Evolutionary conservation across 2,113 vertebrate species (phyloP).

Genomic region (Heterotilapia buettikoferi): DNA sequence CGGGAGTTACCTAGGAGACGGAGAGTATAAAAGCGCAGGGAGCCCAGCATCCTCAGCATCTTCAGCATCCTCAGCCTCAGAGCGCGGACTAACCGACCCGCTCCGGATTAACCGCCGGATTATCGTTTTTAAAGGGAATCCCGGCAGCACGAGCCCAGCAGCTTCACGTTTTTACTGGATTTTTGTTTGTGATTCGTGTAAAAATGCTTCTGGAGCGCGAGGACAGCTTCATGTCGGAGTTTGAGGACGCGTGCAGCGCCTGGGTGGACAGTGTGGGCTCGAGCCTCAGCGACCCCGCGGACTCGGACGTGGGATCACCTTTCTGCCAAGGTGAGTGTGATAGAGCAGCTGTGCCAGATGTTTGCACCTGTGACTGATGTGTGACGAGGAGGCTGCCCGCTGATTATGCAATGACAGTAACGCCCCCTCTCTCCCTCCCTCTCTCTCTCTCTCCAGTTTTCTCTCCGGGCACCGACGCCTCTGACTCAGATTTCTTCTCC

Average conservation of each 20-base stretch:
- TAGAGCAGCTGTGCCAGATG: not conserved
- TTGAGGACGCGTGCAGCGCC: slow-evolving; percentile 65
- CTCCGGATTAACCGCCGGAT: slow-evolving; percentile 9
- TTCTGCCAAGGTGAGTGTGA: slow-evolving; percentile 52
- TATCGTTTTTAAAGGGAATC: not conserved
- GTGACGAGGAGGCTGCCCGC: not conserved
- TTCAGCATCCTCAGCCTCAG: slow-evolving; percentile 34
- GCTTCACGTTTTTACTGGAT: not conserved
- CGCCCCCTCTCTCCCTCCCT: not conserved
- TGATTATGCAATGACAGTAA: slow-evolving; percentile 39
- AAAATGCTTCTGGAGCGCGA: slow-evolving; percentile 58
- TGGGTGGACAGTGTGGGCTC: slow-evolving; percentile 66
- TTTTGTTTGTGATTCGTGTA: not conserved
- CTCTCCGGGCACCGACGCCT: slow-evolving; percentile 72
- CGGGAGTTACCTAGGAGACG: slow-evolving; percentile 75
- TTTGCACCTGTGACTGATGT: not conserved
- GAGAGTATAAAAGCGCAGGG: slow-evolving; percentile 76
- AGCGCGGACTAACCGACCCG: not conserved
- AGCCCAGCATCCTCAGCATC: slow-evolving; percentile 33
- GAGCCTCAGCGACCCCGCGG: slow-evolving; percentile 32
- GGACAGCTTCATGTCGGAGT: slow-evolving; percentile 67
- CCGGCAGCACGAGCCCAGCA: not conserved
- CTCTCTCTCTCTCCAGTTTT: slow-evolving; percentile 66
- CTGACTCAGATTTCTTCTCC: slow-evolving; percentile 81
- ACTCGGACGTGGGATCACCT: slow-evolving; percentile 56